phyloP scores from a whole-genome alignment of 2,113 vertebrate genomes.

The Mobula hypostoma region DNA sequence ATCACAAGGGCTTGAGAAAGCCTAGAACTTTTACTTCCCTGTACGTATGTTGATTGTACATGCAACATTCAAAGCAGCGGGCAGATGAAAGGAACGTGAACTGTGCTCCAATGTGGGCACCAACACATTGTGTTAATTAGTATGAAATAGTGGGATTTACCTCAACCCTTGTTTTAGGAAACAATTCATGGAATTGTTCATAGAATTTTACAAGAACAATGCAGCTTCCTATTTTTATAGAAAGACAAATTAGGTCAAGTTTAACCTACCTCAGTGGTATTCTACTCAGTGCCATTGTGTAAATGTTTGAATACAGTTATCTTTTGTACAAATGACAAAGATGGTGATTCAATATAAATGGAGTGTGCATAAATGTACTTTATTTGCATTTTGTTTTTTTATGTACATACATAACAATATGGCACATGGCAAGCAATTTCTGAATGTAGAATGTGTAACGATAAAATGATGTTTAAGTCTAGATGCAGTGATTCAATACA shows the following conservation, averaged over 20 bases:
- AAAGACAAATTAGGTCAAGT: slow-evolving; percentile 10
- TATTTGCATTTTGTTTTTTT: not conserved
- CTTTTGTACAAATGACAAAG: not conserved
- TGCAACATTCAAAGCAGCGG: slow-evolving; percentile 19
- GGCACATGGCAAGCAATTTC: not conserved
- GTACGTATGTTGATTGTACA: not conserved
- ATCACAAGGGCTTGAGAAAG: not conserved
- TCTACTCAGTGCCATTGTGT: not conserved
- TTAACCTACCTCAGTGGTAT: not conserved
- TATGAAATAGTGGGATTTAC: slow-evolving; percentile 28
- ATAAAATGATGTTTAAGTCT: not conserved
- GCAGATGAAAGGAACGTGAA: not conserved
- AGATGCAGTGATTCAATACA: slow-evolving; percentile 25
- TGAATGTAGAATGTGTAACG: not conserved
- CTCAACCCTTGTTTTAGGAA: slow-evolving; percentile 31
- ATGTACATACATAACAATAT: not conserved
- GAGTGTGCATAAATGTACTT: not conserved
- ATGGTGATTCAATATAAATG: not conserved
- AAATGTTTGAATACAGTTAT: not conserved
- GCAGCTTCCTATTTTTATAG: slow-evolving; percentile 26
- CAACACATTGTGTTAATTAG: slow-evolving; percentile 32
- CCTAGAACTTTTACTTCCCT: not conserved
- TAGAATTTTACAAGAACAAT: slow-evolving; percentile 30
- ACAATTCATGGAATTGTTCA: slow-evolving; percentile 36
- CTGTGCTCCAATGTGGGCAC: slow-evolving; percentile 24